Evolutionary conservation across 2,113 vertebrate genomes (phyloP), one percentile per base, ranked within the genome.

Genomic region (Phocoena phocoena): DNA sequence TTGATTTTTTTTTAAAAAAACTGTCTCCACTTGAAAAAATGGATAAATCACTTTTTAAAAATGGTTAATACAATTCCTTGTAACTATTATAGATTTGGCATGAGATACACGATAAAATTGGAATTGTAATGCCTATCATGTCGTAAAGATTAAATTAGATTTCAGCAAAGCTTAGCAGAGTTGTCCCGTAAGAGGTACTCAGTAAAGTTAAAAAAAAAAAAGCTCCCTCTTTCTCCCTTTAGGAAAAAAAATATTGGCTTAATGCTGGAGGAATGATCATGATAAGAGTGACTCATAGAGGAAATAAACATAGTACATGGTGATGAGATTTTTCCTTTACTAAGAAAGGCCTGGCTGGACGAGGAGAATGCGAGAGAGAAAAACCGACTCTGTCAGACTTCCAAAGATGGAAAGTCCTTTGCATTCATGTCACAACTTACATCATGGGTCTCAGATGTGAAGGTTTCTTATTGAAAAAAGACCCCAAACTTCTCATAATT

Each of bases 221-320:
- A 84, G 3, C 10, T 91, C 28, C 63, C 25, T 91, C 50, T 23
- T 60, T 18, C 50, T 92, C 38, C 33, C 13, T 63, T 97, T 86
- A 80, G 50, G 18, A 25, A 15, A 82, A 62, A 68, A 63, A 41
- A 21, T 55, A 44, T 62, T 84, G 79, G 33, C 26, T 93, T 95
- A 81, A 71, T 71, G 67, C 71, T 94, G 38, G 20, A 95, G 73
- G 55, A 86, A 73, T 93, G 83, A 92, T 93, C 68, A 36, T 92
- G 62, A 77, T 96, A 87, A 89, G 38, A 58, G 73, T 97, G 95
- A 96, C 74, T 97, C 95, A 93, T 28, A 47, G 60, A 92, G 41
- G 63, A 96, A 96, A 74, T 96, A 95, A 96, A 90, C 96, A 95
- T 89, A 92, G 93, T 31, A 36, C 85, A 50, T 67, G 74, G 41